phyloP scores from a whole-genome alignment of 2,888 invertebrate genomes.

The Limnephilus marmoratus region DNA sequence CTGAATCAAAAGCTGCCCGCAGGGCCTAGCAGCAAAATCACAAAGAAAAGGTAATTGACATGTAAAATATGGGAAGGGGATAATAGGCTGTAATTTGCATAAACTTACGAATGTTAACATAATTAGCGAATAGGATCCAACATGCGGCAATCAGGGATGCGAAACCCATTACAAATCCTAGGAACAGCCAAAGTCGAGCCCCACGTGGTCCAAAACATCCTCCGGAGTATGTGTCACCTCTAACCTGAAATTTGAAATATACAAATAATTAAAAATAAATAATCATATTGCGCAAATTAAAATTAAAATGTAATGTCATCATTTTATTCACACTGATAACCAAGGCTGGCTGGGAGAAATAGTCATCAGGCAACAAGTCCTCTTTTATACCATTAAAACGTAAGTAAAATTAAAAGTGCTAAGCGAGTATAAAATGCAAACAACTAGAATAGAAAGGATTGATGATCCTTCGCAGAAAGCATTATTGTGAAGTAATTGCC shows the following conservation, averaged over 20 bases:
- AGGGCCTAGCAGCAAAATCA: too few species aligned
- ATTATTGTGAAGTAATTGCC: not conserved
- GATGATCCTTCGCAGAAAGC: not conserved
- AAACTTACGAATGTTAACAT: slow-evolving; percentile 81
- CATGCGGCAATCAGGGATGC: slow-evolving; percentile 96
- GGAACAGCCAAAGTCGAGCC: slow-evolving; percentile 94
- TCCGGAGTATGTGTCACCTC: slow-evolving; percentile 89
- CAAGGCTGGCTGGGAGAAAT: not conserved
- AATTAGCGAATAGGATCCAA: slow-evolving; percentile 96
- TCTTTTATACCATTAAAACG: not conserved
- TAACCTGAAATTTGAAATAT: slow-evolving; percentile 74
- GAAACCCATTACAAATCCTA: slow-evolving; percentile 98
- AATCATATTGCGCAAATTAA: not conserved
- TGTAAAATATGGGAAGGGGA: not conserved
- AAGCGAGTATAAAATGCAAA: not conserved
- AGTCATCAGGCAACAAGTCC: too few species aligned
- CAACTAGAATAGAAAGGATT: not conserved
- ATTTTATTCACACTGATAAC: not conserved
- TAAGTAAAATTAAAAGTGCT: not conserved
- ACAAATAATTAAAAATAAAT: not conserved
- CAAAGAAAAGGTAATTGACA: too few species aligned
- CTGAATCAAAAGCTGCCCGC: too few species aligned
- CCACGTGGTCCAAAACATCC: slow-evolving; percentile 93
- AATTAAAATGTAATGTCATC: not conserved
- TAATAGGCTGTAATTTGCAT: not conserved